Percentiles rank a stretch among this genome's conserved stretches.
phyloP scores from a whole-genome alignment of 1,140 invertebrate species.

The Drosophila triauraria region DNA sequence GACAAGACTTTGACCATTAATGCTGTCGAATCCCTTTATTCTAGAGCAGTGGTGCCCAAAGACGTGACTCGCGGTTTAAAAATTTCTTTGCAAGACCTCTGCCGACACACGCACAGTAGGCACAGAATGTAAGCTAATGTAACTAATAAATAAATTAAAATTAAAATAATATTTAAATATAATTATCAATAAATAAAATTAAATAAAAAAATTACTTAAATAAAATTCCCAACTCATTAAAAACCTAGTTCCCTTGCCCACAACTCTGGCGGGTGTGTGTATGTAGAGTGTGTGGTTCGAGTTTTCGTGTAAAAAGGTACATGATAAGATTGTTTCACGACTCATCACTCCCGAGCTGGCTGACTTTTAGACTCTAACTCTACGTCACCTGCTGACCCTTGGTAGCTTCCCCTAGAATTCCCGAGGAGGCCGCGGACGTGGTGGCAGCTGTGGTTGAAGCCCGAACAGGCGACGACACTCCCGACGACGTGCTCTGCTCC shows the following conservation, averaged over 20 bases:
- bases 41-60: no score
- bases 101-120: no score
- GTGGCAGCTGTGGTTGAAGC: constrained; percentile 5
- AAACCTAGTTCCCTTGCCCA: neutral
- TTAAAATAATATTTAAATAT: no score
- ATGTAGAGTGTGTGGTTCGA: constrained; percentile 4
- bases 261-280: constrained; percentile 8
- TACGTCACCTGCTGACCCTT: constrained; percentile 36
- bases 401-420: constrained; percentile 2
- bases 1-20: no score
- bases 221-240: no score
- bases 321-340: constrained; percentile 77
- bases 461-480: neutral
- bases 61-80: no score
- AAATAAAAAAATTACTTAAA: neutral
- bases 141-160: no score
- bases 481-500: constrained; percentile 53
- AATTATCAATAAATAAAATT: no score
- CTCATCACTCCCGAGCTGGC: constrained; percentile 34
- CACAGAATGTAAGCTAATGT: no score
- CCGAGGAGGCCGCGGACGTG: neutral
- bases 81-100: no score
- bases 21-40: no score
- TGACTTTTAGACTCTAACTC: constrained; percentile 17
- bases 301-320: constrained; percentile 70